A percentile compares a stretch with the other conserved stretches of the same genome.
Conservation (phyloP, 1,140 invertebrate species). For the Pseudomyrmex gracilis region DNA sequence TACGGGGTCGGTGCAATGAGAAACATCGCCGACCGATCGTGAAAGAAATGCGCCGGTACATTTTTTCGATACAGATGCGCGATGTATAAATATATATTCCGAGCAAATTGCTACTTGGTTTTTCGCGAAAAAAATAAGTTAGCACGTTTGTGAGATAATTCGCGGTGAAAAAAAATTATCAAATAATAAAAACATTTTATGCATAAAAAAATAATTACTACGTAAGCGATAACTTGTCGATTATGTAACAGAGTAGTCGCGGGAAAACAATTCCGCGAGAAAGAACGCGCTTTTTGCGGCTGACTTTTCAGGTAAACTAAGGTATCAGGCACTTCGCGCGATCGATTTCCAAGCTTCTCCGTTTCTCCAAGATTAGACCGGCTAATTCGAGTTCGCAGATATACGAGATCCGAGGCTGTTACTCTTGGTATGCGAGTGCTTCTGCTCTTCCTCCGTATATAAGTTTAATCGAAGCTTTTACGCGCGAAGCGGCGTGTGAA, state of each 20-base stretch:
- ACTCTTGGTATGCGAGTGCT: background rate
- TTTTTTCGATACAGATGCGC: too few relatives aligned
- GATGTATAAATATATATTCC: background rate
- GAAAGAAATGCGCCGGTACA: conserved; percentile 3
- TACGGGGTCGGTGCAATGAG: conserved; percentile 10
- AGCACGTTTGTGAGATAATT: too few relatives aligned
- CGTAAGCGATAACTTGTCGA: background rate
- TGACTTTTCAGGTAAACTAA: background rate
- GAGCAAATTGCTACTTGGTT: background rate
- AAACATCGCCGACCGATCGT: conserved; percentile 9
- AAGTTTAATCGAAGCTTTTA: conserved; percentile 60
- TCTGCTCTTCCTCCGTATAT: conserved; percentile 28
- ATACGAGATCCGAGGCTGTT: conserved; percentile 21
- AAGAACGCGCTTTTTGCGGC: background rate
- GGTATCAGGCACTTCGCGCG: conserved; percentile 6
- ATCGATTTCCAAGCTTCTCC: conserved; percentile 55
- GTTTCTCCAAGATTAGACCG: conserved; percentile 33
- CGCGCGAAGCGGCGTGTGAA: conserved; percentile 48
- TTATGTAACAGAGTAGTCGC: background rate
- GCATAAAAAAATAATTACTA: too few relatives aligned
- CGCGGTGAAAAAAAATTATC: too few relatives aligned
- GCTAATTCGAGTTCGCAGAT: conserved; percentile 50
- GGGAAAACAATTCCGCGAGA: background rate
- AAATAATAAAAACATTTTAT: too few relatives aligned
- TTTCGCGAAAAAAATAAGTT: background rate